A percentile compares a stretch with the other conserved stretches of the same genome.
Conservation (phyloP, 2,797 vertebrate genomes). For the Danionella dracula region DNA sequence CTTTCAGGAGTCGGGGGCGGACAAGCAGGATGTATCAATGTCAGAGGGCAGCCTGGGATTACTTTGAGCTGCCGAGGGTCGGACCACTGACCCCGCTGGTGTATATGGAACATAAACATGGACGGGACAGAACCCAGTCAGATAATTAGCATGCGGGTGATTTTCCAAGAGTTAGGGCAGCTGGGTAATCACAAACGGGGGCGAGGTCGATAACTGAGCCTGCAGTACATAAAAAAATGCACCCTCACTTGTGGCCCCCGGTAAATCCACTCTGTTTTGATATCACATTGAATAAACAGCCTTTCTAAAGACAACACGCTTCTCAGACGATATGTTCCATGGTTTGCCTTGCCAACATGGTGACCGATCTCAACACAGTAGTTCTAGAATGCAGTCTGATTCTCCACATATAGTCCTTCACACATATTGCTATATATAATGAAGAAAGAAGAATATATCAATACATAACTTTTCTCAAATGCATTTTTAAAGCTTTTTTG, state of each 20-base stretch:
- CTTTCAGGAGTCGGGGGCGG: constrained; percentile 14
- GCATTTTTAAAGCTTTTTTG: too few relatives aligned
- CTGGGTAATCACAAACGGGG: constrained; percentile 69
- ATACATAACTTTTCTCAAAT: too few relatives aligned
- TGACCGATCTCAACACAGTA: too few relatives aligned
- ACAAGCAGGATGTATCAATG: constrained; percentile 67
- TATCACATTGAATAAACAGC: not conserved
- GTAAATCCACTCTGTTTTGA: constrained; percentile 51
- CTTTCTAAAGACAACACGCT: not conserved
- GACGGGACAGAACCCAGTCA: constrained; percentile 58
- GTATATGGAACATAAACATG: constrained; percentile 88
- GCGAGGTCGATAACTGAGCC: constrained; percentile 72
- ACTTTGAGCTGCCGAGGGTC: constrained; percentile 64
- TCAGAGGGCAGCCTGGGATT: constrained; percentile 68
- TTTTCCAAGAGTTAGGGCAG: constrained; percentile 71
- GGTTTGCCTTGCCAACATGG: too few relatives aligned
- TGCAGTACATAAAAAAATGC: constrained; percentile 64
- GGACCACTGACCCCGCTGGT: constrained; percentile 79
- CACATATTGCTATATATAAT: too few relatives aligned
- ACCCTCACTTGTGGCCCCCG: constrained; percentile 40
- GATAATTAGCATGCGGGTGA: constrained; percentile 85
- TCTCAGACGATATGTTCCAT: not conserved
- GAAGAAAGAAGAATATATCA: too few relatives aligned
- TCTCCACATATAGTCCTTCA: too few relatives aligned
- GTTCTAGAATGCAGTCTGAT: too few relatives aligned